phyloP scores from a whole-genome alignment of 2,888 invertebrate genomes.

The Schrankia costaestrigalis region DNA sequence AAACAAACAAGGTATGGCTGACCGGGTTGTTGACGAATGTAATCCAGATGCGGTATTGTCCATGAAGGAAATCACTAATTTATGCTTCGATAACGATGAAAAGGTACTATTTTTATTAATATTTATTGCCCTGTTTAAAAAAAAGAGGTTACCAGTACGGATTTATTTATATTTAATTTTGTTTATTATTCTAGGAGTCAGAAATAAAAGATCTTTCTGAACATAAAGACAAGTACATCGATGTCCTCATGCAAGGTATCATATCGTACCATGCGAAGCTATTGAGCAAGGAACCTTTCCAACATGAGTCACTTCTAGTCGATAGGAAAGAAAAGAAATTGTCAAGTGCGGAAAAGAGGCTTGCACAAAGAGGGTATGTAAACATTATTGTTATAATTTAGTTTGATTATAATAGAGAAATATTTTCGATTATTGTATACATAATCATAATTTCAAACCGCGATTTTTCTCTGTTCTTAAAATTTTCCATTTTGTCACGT shows the following conservation, averaged over 20 bases:
- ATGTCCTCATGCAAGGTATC: conserved; percentile 89
- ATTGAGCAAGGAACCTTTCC: conserved; percentile 93
- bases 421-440: too few relatives aligned
- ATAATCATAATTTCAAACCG: too few relatives aligned
- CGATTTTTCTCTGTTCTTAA: too few relatives aligned
- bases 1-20: conserved; percentile 98
- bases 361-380: conserved; percentile 89
- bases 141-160: neutral
- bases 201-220: conserved; percentile 87
- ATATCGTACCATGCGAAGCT: conserved; percentile 82
- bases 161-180: neutral
- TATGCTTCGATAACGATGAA: conserved; percentile 94
- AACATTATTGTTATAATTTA: neutral
- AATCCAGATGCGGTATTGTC: conserved; percentile 97
- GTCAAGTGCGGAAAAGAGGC: conserved; percentile 94
- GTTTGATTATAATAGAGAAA: neutral
- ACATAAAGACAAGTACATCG: conserved; percentile 87
- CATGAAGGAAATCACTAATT: conserved; percentile 92
- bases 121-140: neutral
- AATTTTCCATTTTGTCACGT: too few relatives aligned
- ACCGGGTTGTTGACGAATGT: conserved; percentile 98
- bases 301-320: conserved; percentile 96
- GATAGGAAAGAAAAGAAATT: conserved; percentile 97
- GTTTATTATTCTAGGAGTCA: conserved; percentile 78
- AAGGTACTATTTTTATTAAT: conserved; percentile 47